Percentiles rank a stretch among this genome's conserved stretches.
Evolutionary conservation across 2,888 invertebrate genomes (phyloP).

Genomic region (Erebia epiphron): DNA sequence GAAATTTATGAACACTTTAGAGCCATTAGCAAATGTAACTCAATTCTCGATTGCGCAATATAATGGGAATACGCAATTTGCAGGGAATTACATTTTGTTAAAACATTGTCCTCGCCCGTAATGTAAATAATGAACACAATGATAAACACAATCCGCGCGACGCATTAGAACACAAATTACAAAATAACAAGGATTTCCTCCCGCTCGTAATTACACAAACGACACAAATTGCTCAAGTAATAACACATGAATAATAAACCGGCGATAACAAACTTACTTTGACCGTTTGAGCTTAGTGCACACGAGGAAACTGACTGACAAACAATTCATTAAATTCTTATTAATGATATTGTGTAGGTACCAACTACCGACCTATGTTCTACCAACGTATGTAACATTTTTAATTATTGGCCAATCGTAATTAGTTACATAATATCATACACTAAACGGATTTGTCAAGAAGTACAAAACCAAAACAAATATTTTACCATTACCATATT

Average conservation of each 20-base stretch:
- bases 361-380: no score
- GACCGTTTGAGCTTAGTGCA: conserved; percentile 24
- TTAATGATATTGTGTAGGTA: background rate
- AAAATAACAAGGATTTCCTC: conserved; percentile 75
- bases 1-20: conserved; percentile 3
- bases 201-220: conserved; percentile 65
- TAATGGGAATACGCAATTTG: conserved; percentile 44
- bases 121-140: conserved; percentile 74
- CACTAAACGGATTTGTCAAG: no score
- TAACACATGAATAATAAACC: conserved; percentile 58
- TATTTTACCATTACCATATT: no score
- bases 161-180: conserved; percentile 70
- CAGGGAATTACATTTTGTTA: conserved; percentile 43
- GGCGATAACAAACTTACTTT: conserved; percentile 37
- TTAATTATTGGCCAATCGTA: no score
- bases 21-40: conserved; percentile 42
- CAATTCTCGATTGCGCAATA: conserved; percentile 41
- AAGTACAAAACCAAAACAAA: no score
- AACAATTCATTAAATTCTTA: background rate
- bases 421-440: no score
- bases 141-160: conserved; percentile 60
- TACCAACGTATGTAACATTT: no score
- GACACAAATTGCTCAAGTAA: conserved; percentile 70
- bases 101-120: conserved; percentile 50
- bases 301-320: conserved; percentile 6